Conservation (phyloP, 2,888 invertebrate species). For the Cyclophora albipunctata region DNA sequence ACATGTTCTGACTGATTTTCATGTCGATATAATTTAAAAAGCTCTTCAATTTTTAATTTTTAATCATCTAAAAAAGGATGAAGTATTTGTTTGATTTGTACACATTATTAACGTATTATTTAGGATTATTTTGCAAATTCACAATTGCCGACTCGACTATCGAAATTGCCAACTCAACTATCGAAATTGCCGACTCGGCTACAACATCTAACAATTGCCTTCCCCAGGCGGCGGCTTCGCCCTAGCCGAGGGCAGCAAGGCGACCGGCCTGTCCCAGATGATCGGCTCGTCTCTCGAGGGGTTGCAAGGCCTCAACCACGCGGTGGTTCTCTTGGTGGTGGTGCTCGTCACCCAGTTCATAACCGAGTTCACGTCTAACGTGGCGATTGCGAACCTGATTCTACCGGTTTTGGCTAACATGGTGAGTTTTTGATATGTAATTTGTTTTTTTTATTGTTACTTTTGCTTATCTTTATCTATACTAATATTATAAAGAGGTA, state of each 20-base stretch:
- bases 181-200: too few species aligned
- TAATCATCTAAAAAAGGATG: too few species aligned
- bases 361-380: constrained; percentile 93
- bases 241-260: constrained; percentile 88
- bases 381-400: constrained; percentile 92
- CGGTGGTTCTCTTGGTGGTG: constrained; percentile 83
- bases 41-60: too few species aligned
- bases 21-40: too few species aligned
- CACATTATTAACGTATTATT: too few species aligned
- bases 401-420: constrained; percentile 88
- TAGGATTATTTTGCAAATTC: too few species aligned
- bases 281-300: constrained; percentile 83
- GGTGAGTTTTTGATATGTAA: constrained; percentile 34
- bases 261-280: constrained; percentile 84
- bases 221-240: constrained; percentile 89
- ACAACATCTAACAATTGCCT: too few species aligned
- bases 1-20: too few species aligned
- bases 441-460: not conserved
- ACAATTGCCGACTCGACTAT: constrained; percentile 14
- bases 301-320: constrained; percentile 77
- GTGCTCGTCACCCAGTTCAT: constrained; percentile 85
- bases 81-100: too few species aligned
- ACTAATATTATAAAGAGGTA: too few species aligned
- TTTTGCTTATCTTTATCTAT: too few species aligned
- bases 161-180: not conserved